Percentiles rank a stretch among this genome's conserved stretches.
These are phyloP conservation scores for Rutilus rutilus DNA, from an alignment of 2,113 vertebrate species.

Conservation along the genomic window DNA sequence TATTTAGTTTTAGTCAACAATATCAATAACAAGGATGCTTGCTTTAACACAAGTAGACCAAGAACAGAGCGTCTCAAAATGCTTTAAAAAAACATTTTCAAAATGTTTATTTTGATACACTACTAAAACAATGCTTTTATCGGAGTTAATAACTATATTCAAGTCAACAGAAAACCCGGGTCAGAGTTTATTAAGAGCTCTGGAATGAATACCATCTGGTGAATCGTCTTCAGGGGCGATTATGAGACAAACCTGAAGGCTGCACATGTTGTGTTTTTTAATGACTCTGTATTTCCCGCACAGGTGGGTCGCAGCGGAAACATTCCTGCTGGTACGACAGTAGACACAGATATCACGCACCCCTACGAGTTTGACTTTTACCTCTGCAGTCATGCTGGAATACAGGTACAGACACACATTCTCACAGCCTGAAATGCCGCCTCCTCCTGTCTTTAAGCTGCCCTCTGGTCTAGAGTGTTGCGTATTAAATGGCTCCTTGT, in stretches of 20 bases:
- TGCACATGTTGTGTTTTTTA: background rate
- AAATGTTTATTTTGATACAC: background rate
- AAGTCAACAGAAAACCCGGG: background rate
- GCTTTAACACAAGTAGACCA: too few relatives aligned
- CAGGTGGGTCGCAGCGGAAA: conserved; percentile 98
- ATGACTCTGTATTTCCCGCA: conserved; percentile 7
- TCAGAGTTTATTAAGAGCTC: background rate
- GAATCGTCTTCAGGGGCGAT: background rate
- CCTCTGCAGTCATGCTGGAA: conserved; percentile 99
- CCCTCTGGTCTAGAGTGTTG: background rate
- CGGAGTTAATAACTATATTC: background rate
- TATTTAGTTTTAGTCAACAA: too few relatives aligned
- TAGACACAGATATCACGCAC: conserved; percentile 97
- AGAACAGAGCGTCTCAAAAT: too few relatives aligned
- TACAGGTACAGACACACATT: conserved; percentile 83
- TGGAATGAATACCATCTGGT: background rate
- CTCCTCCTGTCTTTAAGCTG: background rate
- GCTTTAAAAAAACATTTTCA: background rate
- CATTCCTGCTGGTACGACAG: conserved; percentile 97
- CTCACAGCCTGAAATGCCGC: background rate
- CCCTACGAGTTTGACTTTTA: conserved; percentile 99
- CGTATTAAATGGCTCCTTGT: background rate
- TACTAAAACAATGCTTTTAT: background rate
- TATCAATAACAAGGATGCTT: too few relatives aligned
- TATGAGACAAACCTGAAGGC: background rate